These are phyloP conservation scores for Progne subis DNA, from an alignment of 2,113 vertebrate genomes.

Conservation along the genomic window DNA sequence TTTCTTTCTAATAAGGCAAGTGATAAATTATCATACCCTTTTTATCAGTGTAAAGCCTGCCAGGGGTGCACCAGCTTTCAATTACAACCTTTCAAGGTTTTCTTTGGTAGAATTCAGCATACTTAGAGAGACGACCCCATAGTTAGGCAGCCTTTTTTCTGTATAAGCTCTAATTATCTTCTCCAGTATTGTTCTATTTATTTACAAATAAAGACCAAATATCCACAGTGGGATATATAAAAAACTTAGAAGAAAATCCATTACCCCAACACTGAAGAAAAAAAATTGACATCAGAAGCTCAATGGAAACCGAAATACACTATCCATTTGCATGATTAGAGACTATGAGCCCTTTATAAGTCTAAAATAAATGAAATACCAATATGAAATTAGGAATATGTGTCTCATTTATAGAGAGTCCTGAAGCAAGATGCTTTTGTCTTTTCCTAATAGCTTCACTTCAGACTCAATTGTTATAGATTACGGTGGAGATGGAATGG, in stretches of 20 bases:
- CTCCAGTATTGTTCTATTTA: background rate
- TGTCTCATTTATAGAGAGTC: constrained; percentile 54
- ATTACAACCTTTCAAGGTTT: background rate
- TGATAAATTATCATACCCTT: constrained; percentile 32
- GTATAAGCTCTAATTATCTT: background rate
- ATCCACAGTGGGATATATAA: background rate
- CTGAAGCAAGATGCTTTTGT: constrained; percentile 45
- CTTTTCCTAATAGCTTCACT: constrained; percentile 34
- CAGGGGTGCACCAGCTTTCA: background rate
- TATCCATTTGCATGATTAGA: constrained; percentile 23
- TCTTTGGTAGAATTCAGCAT: background rate
- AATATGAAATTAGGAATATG: constrained; percentile 40
- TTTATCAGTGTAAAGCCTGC: constrained; percentile 6
- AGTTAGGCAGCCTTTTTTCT: background rate
- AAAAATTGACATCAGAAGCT: constrained; percentile 19
- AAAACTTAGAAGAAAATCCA: background rate
- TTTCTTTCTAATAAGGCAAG: constrained; percentile 48
- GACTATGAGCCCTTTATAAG: background rate
- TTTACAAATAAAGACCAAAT: constrained; percentile 9
- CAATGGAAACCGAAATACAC: constrained; percentile 2
- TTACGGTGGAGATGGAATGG: background rate
- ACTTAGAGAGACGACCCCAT: background rate
- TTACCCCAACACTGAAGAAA: background rate
- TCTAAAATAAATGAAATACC: constrained; percentile 20
- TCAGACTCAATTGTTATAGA: constrained; percentile 48